These are phyloP conservation scores for Neoaliturus tenellus DNA, from an alignment of 2,888 invertebrate species.

Conservation along the genomic window DNA sequence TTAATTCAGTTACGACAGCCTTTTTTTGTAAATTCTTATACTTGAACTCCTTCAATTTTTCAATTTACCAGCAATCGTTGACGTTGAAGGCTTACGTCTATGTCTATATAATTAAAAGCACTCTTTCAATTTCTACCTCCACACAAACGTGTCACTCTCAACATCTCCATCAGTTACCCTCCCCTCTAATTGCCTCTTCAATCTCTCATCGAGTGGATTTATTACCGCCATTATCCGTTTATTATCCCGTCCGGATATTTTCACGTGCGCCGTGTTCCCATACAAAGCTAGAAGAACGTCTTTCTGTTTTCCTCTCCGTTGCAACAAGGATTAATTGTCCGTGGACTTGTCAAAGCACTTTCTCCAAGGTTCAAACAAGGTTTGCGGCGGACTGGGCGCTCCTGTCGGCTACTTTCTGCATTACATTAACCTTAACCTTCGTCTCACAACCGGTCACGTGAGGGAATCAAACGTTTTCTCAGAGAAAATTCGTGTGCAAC, in stretches of 20 bases:
- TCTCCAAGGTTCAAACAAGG: conserved; percentile 7
- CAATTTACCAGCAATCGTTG: too few species aligned
- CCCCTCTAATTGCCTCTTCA: neutral
- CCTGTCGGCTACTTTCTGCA: conserved; percentile 35
- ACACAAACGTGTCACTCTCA: too few species aligned
- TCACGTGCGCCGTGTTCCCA: neutral
- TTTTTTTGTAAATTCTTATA: too few species aligned
- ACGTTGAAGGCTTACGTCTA: too few species aligned
- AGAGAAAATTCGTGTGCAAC: neutral
- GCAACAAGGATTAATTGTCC: conserved; percentile 27
- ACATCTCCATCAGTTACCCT: too few species aligned
- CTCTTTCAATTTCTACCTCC: too few species aligned
- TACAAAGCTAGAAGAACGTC: conserved; percentile 6
- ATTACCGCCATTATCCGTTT: neutral
- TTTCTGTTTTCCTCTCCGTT: neutral
- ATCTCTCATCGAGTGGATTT: neutral
- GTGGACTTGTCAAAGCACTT: neutral
- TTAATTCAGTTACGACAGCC: too few species aligned
- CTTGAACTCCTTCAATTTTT: too few species aligned
- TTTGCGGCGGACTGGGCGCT: neutral
- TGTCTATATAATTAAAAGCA: too few species aligned
- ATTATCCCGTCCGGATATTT: neutral
- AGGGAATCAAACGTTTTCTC: neutral
- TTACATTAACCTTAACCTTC: conserved; percentile 42
- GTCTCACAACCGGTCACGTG: conserved; percentile 27